Base-by-base conservation (phyloP, 2,797 vertebrate species). In the Anabas testudineus region DNA sequence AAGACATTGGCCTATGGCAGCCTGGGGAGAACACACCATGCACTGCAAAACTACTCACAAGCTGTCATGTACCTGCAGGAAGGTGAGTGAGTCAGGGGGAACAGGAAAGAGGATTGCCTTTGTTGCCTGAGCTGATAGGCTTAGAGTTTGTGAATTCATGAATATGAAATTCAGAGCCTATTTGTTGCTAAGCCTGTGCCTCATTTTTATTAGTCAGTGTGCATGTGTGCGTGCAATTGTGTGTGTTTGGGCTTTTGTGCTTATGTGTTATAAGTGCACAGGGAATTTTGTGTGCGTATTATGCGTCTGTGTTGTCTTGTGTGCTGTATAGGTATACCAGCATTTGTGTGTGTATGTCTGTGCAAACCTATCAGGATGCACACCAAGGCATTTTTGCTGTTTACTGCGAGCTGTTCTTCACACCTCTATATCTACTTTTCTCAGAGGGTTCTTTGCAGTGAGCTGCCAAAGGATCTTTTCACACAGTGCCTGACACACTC, bases 1-100 rank as follows among this genome's bases (percentile, higher is more conserved):
- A 99, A 99, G 88, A 99, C 97, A 0, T 88, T 96, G 80, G 97
- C 98, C n/a, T 99, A 99, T 49, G 96, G 97, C 83, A 99, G 97
- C 82, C 93, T 99, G 57, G 98, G 98, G 49, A 95, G 98, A 70
- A 99, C 97, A n/a, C 98, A 99, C 36, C 98, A 99, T 0, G 97
- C 97, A 52, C 88, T 99, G 83, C 98, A 98, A 87, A 99, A 99
- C 93, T 99, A 99, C 87, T 96, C 97, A 4, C 97, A 99, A 92
- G 97, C 98, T 10, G 98, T 99, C 85, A 99, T 99, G 97, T 99
- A 99, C 93, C 92, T 99, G 87, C 91, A 93, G 89, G 92, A 92
- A 92, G 92, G 92, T 92, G 85, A 92, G 91, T 68, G 78, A 88
- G 74, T 70, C 69, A 42, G 67, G 58, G 71, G 74, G 54, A 71